A percentile compares a stretch with the other conserved stretches of the same genome.
These are phyloP conservation scores for Heliconius hortense DNA, from an alignment of 2,888 invertebrate genomes.

Conservation along the genomic window DNA sequence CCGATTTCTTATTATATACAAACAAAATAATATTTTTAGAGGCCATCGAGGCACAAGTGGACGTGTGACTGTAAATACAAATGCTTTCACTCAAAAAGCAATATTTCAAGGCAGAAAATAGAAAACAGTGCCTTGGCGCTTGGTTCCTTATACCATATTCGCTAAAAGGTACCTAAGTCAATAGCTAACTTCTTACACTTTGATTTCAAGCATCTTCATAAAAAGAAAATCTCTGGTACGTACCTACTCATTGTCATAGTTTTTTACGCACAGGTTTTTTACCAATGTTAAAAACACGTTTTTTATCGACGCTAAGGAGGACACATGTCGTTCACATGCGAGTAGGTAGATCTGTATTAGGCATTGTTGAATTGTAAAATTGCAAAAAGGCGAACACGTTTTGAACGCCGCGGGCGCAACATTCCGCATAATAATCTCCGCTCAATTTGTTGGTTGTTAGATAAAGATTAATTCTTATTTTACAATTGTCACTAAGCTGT, in stretches of 20 bases:
- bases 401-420: slow-evolving; percentile 65
- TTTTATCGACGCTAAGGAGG: slow-evolving; percentile 34
- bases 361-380: slow-evolving; percentile 58
- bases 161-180: no score
- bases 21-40: no score
- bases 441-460: slow-evolving; percentile 75
- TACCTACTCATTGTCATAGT: background rate
- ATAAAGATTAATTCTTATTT: slow-evolving; percentile 60
- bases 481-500: slow-evolving; percentile 59
- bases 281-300: slow-evolving; percentile 3
- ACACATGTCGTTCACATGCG: slow-evolving; percentile 34
- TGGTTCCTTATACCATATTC: no score
- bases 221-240: background rate
- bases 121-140: no score
- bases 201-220: background rate
- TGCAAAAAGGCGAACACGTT: slow-evolving; percentile 70
- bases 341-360: slow-evolving; percentile 50
- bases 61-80: no score
- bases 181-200: background rate
- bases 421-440: slow-evolving; percentile 59
- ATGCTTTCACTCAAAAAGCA: no score
- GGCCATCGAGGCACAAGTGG: no score
- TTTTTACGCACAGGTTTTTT: background rate
- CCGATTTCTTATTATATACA: no score
- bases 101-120: no score